These are phyloP conservation scores for Camponotus floridanus DNA, from an alignment of 1,140 invertebrate genomes.

Conservation along the genomic window DNA sequence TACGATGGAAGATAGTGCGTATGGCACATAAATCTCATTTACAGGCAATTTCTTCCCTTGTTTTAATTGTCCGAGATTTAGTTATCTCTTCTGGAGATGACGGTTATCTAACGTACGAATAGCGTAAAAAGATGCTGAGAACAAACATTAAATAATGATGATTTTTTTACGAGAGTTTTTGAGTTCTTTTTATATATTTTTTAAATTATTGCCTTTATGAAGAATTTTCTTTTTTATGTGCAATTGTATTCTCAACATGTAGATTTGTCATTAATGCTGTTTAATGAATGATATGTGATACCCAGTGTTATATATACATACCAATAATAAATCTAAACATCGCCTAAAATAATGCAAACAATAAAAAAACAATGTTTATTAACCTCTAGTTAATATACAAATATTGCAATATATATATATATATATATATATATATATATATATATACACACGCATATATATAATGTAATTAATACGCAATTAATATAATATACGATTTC, in stretches of 20 bases:
- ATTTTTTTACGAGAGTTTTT: neutral
- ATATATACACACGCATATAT: neutral
- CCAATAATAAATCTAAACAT: no score
- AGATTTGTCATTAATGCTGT: neutral
- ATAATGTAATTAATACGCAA: neutral
- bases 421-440: no score
- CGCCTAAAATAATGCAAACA: no score
- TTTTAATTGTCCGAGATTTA: neutral
- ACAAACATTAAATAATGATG: neutral
- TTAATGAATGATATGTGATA: conserved; percentile 20
- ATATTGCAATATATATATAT: no score
- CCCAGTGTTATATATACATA: neutral
- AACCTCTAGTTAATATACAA: no score
- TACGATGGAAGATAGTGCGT: conserved; percentile 35
- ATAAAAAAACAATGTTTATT: no score
- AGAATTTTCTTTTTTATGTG: neutral
- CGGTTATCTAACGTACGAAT: neutral
- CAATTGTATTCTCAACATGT: neutral
- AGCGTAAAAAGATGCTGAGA: neutral
- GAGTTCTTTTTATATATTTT: conserved; percentile 14
- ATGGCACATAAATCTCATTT: neutral
- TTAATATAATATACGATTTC: neutral
- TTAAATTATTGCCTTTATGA: neutral
- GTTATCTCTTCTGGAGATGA: neutral
- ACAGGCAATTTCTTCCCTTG: neutral